Conservation (phyloP, 2,797 vertebrate genomes). For the Danio jaintianensis region DNA sequence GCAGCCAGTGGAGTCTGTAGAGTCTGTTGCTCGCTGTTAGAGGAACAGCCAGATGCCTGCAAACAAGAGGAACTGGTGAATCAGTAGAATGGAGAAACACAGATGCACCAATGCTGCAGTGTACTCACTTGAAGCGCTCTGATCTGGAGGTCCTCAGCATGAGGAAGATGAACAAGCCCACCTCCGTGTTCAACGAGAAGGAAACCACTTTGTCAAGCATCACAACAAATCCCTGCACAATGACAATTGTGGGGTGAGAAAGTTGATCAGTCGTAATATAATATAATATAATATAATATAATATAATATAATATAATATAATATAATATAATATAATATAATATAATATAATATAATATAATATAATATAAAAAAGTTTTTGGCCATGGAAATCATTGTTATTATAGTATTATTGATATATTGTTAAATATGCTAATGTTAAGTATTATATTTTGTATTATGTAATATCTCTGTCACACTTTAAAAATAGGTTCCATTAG, state of each 20-base stretch:
- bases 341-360: no score
- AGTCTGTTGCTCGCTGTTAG: constrained; percentile 66
- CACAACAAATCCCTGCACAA: constrained; percentile 74
- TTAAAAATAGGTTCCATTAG: no score
- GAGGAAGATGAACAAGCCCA: constrained; percentile 69
- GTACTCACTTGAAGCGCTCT: constrained; percentile 73
- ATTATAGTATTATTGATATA: no score
- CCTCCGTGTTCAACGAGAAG: constrained; percentile 73
- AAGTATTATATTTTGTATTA: no score
- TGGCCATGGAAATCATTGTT: no score
- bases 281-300: no score
- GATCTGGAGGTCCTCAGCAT: constrained; percentile 71
- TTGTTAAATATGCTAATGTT: no score
- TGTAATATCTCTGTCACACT: no score
- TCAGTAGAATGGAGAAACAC: neutral
- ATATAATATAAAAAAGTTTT: no score
- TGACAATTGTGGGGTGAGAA: neutral
- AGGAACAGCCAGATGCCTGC: constrained; percentile 70
- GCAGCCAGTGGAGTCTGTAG: constrained; percentile 75
- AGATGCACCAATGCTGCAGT: neutral
- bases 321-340: no score
- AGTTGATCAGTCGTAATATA: neutral
- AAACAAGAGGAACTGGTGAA: neutral
- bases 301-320: no score
- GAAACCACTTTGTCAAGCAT: constrained; percentile 80